These are phyloP conservation scores for Prochilodus magdalenae DNA, from an alignment of 2,113 vertebrate species.

Conservation along the genomic window DNA sequence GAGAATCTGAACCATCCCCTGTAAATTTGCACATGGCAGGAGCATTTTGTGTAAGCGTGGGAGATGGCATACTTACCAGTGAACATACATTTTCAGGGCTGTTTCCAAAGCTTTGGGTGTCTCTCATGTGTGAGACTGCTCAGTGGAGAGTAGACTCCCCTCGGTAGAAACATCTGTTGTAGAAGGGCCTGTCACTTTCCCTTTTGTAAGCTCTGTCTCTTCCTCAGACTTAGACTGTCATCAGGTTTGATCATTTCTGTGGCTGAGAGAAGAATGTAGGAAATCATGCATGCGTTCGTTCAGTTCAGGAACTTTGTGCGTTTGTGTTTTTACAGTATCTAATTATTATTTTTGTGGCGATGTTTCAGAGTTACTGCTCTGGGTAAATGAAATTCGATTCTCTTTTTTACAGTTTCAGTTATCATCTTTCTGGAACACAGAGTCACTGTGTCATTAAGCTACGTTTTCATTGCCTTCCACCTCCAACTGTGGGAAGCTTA, in stretches of 20 bases:
- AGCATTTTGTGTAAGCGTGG: conserved; percentile 60
- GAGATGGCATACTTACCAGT: conserved; percentile 77
- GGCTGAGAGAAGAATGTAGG: conserved; percentile 71
- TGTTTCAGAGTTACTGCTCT: neutral
- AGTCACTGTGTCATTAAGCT: neutral
- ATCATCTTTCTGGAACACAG: neutral
- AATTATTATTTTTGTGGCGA: conserved; percentile 17
- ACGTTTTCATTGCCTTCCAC: conserved; percentile 13
- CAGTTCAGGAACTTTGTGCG: conserved; percentile 63
- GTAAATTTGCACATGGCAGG: conserved; percentile 53
- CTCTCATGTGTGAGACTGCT: conserved; percentile 83
- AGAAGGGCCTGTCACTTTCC: conserved; percentile 80
- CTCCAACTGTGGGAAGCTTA: conserved; percentile 11
- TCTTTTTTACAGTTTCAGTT: neutral
- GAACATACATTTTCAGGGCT: conserved; percentile 80
- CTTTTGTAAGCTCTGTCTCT: conserved; percentile 75
- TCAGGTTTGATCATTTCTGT: conserved; percentile 79
- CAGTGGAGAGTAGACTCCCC: conserved; percentile 83
- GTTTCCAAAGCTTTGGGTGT: conserved; percentile 80
- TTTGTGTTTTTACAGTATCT: conserved; percentile 45
- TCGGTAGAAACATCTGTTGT: conserved; percentile 85
- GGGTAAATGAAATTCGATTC: neutral
- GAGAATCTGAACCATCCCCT: conserved; percentile 22
- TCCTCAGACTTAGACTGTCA: conserved; percentile 74
- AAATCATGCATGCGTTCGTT: conserved; percentile 65